Percentiles rank a stretch among this genome's conserved stretches.
Conservation (phyloP, 2,797 vertebrate species). For the Enteromius afrohamiltoni region DNA sequence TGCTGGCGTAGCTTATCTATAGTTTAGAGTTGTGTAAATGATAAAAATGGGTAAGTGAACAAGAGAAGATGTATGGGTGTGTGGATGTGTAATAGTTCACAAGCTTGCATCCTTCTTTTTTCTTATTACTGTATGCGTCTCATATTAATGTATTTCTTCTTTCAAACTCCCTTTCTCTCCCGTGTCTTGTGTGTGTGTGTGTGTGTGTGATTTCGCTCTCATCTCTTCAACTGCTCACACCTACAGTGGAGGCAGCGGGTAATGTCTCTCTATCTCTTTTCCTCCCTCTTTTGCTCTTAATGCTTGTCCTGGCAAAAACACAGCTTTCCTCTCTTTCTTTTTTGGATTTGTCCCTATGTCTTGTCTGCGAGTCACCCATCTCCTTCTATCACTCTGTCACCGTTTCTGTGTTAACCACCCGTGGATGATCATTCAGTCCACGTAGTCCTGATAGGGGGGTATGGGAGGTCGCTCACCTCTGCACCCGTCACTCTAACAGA, state of each 20-base stretch:
- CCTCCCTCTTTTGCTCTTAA: constrained; percentile 54
- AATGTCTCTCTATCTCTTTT: constrained; percentile 73
- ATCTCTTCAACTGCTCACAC: constrained; percentile 77
- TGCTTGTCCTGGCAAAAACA: constrained; percentile 70
- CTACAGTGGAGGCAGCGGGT: constrained; percentile 83
- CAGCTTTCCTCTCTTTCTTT: constrained; percentile 68
- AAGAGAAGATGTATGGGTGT: constrained; percentile 16
- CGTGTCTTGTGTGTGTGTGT: constrained; percentile 36
- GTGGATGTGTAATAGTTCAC: constrained; percentile 58
- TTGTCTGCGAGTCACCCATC: constrained; percentile 60
- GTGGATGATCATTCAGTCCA: constrained; percentile 60
- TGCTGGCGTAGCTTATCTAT: background rate
- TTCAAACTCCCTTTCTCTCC: constrained; percentile 59
- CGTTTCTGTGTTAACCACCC: constrained; percentile 52
- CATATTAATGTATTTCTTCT: constrained; percentile 74
- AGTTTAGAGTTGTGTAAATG: constrained; percentile 26
- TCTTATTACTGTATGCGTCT: constrained; percentile 63
- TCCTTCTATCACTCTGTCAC: constrained; percentile 61
- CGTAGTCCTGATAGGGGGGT: constrained; percentile 29
- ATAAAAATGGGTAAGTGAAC: constrained; percentile 24
- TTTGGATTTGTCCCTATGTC: constrained; percentile 58
- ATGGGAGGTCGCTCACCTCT: constrained; percentile 36
- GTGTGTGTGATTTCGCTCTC: constrained; percentile 68
- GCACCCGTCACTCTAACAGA: constrained; percentile 18
- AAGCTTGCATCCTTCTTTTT: constrained; percentile 67